These are phyloP conservation scores for Torymus texanus DNA, from an alignment of 2,888 invertebrate species.

Conservation along the genomic window DNA sequence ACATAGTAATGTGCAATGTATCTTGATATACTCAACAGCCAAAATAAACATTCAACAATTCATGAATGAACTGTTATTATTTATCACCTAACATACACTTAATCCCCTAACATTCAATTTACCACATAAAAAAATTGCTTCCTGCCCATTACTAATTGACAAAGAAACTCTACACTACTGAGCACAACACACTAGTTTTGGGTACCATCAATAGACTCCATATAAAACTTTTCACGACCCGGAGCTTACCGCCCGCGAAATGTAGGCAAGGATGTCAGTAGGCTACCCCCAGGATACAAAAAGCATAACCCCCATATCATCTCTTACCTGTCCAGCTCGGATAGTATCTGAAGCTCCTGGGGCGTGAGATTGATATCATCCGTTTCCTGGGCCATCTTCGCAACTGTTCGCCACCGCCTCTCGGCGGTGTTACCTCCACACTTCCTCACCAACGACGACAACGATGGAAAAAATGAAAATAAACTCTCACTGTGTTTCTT, in stretches of 20 bases:
- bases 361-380: slow-evolving; percentile 85
- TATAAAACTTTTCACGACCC: no score
- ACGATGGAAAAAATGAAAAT: neutral
- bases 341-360: slow-evolving; percentile 89
- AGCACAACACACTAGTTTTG: no score
- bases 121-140: no score
- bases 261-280: slow-evolving; percentile 69
- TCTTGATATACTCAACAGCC: neutral
- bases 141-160: no score
- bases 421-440: neutral
- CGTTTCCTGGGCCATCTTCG: slow-evolving; percentile 78
- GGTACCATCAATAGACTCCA: no score
- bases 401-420: neutral
- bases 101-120: no score
- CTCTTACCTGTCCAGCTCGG: slow-evolving; percentile 89
- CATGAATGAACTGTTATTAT: no score
- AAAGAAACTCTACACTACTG: no score
- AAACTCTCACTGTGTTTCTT: no score
- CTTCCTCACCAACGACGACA: neutral
- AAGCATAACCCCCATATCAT: slow-evolving; percentile 5
- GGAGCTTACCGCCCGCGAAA: slow-evolving; percentile 50
- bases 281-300: slow-evolving; percentile 59
- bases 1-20: neutral
- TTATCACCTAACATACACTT: no score
- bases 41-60: no score